Percentiles rank a stretch among this genome's conserved stretches.
phyloP scores from a whole-genome alignment of 2,888 invertebrate genomes.

The Frankliniella fusca region DNA sequence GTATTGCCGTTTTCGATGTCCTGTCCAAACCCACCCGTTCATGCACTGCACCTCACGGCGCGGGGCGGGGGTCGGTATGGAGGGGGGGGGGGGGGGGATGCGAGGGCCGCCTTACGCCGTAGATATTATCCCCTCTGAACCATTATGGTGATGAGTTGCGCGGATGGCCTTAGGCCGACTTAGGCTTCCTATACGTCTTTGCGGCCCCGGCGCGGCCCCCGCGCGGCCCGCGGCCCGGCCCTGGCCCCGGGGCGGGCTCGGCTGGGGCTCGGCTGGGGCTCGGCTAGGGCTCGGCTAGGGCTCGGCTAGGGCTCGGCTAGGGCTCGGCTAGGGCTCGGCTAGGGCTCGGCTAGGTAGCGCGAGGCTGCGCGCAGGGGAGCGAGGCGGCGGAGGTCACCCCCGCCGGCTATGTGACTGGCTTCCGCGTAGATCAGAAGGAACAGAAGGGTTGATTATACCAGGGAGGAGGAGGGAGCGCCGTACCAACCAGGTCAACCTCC shows the following conservation, averaged over 20 bases:
- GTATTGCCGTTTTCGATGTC: too few relatives aligned
- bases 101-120: not conserved
- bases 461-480: not conserved
- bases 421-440: not conserved
- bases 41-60: too few relatives aligned
- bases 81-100: not conserved
- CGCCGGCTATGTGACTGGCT: not conserved
- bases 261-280: not conserved
- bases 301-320: not conserved
- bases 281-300: not conserved
- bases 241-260: not conserved
- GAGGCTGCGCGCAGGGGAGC: too few relatives aligned
- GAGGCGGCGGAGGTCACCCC: not conserved
- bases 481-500: too few relatives aligned
- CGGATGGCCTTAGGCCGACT: conserved; percentile 20
- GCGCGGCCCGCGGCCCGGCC: not conserved
- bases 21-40: too few relatives aligned
- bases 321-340: not conserved
- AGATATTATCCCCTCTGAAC: conserved; percentile 20
- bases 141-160: conserved; percentile 24
- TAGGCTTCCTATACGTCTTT: not conserved
- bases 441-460: not conserved
- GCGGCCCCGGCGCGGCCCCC: not conserved
- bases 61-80: too few relatives aligned
- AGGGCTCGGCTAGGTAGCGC: not conserved